Conservation (phyloP, 2,797 vertebrate genomes). For the Pseudochirops corinnae region DNA sequence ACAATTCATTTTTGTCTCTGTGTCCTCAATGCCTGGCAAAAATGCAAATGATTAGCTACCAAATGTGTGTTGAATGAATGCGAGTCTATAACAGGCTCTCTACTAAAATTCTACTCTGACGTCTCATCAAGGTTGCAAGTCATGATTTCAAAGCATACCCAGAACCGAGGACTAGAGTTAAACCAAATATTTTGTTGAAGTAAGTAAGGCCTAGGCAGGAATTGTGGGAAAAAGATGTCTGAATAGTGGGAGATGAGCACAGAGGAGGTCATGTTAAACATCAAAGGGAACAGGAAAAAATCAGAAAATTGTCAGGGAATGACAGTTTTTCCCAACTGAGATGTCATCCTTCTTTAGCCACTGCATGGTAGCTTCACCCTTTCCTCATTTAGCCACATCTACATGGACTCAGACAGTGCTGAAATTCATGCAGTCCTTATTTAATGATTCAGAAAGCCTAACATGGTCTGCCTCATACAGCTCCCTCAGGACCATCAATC, state of each 20-base stretch:
- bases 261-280: neutral
- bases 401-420: neutral
- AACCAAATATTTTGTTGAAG: neutral
- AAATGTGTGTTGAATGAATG: neutral
- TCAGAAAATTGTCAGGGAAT: neutral
- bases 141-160: neutral
- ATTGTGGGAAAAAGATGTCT: neutral
- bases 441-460: neutral
- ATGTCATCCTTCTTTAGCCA: neutral
- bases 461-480: neutral
- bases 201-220: neutral
- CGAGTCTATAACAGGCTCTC: neutral
- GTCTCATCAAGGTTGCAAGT: neutral
- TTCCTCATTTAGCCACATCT: neutral
- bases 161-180: neutral
- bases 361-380: neutral
- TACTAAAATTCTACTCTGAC: neutral
- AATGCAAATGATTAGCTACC: neutral
- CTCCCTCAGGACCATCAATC: neutral
- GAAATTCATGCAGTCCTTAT: neutral
- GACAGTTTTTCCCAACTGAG: neutral
- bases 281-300: neutral
- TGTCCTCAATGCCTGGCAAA: neutral
- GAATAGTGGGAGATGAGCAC: neutral
- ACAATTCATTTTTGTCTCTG: neutral